Evolutionary conservation across 1,140 invertebrate genomes (phyloP), one percentile per base, ranked within the genome.

Genomic region (Bombus haemorrhoidalis): DNA sequence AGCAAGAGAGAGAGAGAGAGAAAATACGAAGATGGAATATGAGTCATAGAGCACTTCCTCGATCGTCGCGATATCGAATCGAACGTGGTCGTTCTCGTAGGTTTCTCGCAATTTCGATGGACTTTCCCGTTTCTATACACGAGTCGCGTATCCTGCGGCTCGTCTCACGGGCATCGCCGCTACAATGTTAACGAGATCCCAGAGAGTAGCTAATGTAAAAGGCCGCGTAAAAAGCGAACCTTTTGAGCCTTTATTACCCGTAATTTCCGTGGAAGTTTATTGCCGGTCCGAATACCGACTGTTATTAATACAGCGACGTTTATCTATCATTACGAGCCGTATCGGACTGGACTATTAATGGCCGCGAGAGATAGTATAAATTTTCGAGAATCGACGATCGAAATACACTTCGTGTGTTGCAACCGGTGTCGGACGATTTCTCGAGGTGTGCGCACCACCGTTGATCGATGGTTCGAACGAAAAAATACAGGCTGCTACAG

Each of bases 291-390:
- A 83, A 76, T 83, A 83, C 53, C 71, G 81, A 73, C 81, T 73
- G 72, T 83, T 75, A 83, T 83, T 83, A 83, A 83, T 83, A 66
- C 66, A 64, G 59, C 13, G 41, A 83, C 81, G 81, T 83, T 83
- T 83, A 83, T 83, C 81, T 76, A 83, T 83, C 72, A 83, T 83
- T 83, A 83, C 72, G 37, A 66, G 81, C 57, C 43, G 72, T 66
- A 81, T 59, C 43, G 47, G 47, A 72, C n/a, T 34, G 68, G 28
- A 59, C 74, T 83, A 83, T 83, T 83, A 83, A 82, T 59, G 68
- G 32, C 37, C 69, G n/a, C 47, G 53, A 71, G 34, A 28, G 69
- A 75, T 82, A 34, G 32, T 64, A 75, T 75, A 74, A 83, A 76
- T 76, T 83, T 76, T 75, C 72, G 59, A 37, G 28, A 39, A 82